Base-by-base conservation (phyloP, 2,113 vertebrate genomes). In the Crotophaga sulcirostris region DNA sequence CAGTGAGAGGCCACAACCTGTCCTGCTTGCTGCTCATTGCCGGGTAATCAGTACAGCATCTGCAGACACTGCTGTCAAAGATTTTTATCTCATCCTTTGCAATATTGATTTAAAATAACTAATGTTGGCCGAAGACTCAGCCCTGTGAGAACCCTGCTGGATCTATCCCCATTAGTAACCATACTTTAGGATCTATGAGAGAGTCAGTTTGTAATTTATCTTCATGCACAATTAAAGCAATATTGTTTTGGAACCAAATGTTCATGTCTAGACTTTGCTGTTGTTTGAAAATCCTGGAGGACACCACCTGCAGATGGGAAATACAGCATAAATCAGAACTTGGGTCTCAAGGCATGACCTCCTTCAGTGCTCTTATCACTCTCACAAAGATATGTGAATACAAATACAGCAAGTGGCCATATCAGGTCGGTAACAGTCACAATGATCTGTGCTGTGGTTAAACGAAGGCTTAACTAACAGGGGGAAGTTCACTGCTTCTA, bases 371-470 rank as follows among this genome's bases (percentile, higher is more conserved):
- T 67, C 8, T 54, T 59, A 84, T 12, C 0, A 0, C 10, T 54
- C 28, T 74, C 6, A 42, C 26, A 23, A 54, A 67, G 47, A 31
- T 16, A 38, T 0, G 4, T 18, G 31, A 87, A 58, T 44, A 18
- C n/a, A 70, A 87, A 60, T 47, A 44, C 0, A 0, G 12, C 0
- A 7, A 47, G 5, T 24, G 45, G 6, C 19, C 4, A 0, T 54
- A 47, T 16, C 3, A 7, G 6, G 8, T 26, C 52, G 78, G 60
- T 78, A 17, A 59, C 17, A 51, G 23, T 23, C 33, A 38, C 29
- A 55, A 6, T 11, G 10, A 4, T 29, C 28, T 42, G 18, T 12
- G 9, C 49, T 69, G 33, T 42, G 66, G 16, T 82, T 85, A 84
- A 69, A 66, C 2, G 14, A 73, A 88, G 38, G 60, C 23, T n/a